Evolutionary conservation across 37 sponge, comb jelly and placozoan species (phyloP).

Genomic region (Agelas oroides): DNA sequence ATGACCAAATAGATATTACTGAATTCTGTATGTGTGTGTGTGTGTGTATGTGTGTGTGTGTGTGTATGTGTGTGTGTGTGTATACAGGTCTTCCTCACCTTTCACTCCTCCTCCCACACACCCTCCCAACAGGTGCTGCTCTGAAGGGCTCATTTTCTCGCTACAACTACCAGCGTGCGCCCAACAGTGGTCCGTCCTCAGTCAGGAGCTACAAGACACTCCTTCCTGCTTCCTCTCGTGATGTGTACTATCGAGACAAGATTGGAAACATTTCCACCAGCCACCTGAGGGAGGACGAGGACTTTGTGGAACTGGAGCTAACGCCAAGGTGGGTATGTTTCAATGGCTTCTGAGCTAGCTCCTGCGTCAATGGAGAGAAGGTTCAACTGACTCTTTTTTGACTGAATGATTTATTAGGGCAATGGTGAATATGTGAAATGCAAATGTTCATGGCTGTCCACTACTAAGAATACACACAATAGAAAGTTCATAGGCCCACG

Average conservation of each 20-base stretch:
- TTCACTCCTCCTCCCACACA: background rate
- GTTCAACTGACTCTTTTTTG: too few species aligned
- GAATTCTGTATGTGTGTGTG: too few species aligned
- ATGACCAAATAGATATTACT: too few species aligned
- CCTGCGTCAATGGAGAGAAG: too few species aligned
- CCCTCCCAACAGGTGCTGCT: slow-evolving; percentile 38
- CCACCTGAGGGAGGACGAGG: slow-evolving; percentile 82
- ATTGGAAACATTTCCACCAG: slow-evolving; percentile 98
- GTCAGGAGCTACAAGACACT: slow-evolving; percentile 87
- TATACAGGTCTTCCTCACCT: background rate
- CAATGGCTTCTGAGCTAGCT: too few species aligned
- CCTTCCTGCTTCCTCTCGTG: slow-evolving; percentile 90
- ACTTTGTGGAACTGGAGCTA: slow-evolving; percentile 86
- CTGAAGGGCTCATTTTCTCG: slow-evolving; percentile 87
- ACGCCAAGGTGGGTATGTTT: slow-evolving; percentile 66
- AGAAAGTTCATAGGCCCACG: too few species aligned
- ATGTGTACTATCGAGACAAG: slow-evolving; percentile 97
- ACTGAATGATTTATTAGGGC: too few species aligned
- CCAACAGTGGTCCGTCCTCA: slow-evolving; percentile 80
- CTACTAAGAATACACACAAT: too few species aligned
- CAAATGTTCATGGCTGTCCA: too few species aligned
- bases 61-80: too few species aligned
- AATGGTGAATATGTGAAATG: too few species aligned
- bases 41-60: too few species aligned
- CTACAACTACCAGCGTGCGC: slow-evolving; percentile 90